These are phyloP conservation scores for Todiramphus saurophagus DNA, from an alignment of 2,113 vertebrate genomes.

Conservation along the genomic window DNA sequence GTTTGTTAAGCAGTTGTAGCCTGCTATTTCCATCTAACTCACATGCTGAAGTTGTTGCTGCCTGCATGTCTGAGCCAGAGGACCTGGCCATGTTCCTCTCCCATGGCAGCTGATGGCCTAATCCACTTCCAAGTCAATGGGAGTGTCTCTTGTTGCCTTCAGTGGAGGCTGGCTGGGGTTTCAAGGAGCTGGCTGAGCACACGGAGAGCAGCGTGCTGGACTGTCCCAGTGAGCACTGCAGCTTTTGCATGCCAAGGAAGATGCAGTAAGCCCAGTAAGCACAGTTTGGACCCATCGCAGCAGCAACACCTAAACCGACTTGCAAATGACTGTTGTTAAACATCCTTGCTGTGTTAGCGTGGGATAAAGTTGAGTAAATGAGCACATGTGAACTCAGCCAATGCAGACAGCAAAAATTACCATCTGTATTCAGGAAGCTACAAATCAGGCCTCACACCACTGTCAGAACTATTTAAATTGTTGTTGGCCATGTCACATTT, in stretches of 20 bases:
- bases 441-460: background rate
- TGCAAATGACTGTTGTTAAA: background rate
- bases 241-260: background rate
- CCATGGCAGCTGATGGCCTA: background rate
- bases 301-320: background rate
- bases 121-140: background rate
- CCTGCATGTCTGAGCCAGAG: background rate
- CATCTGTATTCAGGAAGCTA: background rate
- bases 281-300: background rate
- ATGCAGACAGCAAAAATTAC: background rate
- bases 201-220: background rate
- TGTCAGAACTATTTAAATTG: conserved; percentile 25
- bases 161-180: background rate
- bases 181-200: background rate
- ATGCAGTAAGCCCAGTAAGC: background rate
- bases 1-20: background rate
- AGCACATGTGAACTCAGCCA: background rate
- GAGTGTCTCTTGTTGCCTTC: background rate
- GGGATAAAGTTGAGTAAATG: background rate
- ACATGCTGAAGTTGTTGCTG: background rate
- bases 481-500: background rate
- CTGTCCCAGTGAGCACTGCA: background rate
- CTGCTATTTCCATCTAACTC: conserved; percentile 36
- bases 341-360: background rate
- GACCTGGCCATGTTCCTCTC: background rate